Evolutionary conservation across 2,797 vertebrate species (phyloP), one percentile per base, ranked within the genome.

Genomic region (Oreonectes daqikongensis): DNA sequence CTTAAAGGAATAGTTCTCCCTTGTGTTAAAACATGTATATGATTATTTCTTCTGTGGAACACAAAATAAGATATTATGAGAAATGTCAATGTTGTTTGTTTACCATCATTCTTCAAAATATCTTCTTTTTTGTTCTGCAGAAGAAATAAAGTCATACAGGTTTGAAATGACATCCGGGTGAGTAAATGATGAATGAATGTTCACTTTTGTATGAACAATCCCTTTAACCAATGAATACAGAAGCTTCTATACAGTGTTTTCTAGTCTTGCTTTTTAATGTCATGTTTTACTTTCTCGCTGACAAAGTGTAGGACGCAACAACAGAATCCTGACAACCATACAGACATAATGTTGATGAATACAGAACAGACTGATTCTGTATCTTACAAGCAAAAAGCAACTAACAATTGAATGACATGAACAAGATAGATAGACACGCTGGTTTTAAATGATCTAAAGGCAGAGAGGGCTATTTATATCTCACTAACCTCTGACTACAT

Each of bases 381-480:
- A 35, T 4, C 15, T 35, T 35, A 35, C 59, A n/a, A 35, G 18
- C 28, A 61, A 35, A 32, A 35, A 10, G 26, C 26, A 59, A 59
- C 4, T 32, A n/a, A 38, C 7, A 2, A 11, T 28, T 59, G 14
- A 59, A 59, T 28, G 24, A 59, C 14, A 3, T 5, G 9, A 15
- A 35, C 11, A 35, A 35, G 17, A 61, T 61, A 8, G 30, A 35
- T 32, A 0, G 53, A 57, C 24, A 57, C 8, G 1, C 17, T 61
- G 59, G 18, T 61, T 32, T 35, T 20, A 59, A 61, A 61, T 35
- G 24, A 30, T 57, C 30, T 38, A n/a, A 64, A 65, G 24, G 18
- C 20, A 68, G 26, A 72, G 38, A 3, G 35, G 5, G 46, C 44
- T 72, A 44, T 77, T 72, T 72, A 72, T 24, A 67, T 72, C 53